Conservation (phyloP, 2,888 invertebrate species). For the Lysandra bellargus region DNA sequence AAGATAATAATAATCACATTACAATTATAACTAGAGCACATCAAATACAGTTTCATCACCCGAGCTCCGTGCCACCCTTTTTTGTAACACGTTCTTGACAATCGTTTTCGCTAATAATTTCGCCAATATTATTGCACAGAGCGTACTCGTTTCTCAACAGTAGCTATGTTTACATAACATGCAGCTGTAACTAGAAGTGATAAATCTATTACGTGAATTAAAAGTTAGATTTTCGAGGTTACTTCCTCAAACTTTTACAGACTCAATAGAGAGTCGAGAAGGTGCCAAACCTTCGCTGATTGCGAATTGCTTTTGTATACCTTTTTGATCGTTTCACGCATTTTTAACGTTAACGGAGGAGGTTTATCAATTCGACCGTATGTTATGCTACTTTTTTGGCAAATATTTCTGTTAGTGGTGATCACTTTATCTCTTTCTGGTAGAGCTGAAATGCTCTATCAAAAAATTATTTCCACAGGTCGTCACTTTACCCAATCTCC, state of each 20-base stretch:
- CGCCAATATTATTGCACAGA: conserved; percentile 13
- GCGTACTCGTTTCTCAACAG: neutral
- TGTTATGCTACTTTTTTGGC: too few relatives aligned
- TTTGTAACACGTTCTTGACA: conserved; percentile 24
- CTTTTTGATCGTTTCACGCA: neutral
- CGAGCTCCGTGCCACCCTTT: conserved; percentile 15
- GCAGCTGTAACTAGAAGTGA: conserved; percentile 2
- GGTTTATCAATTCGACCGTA: too few relatives aligned
- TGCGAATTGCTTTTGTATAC: neutral
- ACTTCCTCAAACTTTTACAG: neutral
- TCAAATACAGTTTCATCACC: neutral
- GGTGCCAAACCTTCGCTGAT: neutral
- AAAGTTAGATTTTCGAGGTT: neutral
- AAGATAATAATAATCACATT: neutral
- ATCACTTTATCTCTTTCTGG: too few relatives aligned
- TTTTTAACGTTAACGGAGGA: neutral
- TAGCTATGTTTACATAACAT: conserved; percentile 11
- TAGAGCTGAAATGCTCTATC: too few relatives aligned
- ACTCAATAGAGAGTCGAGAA: neutral
- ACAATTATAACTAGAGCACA: neutral
- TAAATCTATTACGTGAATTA: neutral
- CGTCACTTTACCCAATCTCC: neutral
- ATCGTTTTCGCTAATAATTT: conserved; percentile 3
- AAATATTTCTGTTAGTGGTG: too few relatives aligned
- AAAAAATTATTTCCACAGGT: neutral